Conservation (phyloP, 1,140 invertebrate genomes). For the Homarus americanus region DNA sequence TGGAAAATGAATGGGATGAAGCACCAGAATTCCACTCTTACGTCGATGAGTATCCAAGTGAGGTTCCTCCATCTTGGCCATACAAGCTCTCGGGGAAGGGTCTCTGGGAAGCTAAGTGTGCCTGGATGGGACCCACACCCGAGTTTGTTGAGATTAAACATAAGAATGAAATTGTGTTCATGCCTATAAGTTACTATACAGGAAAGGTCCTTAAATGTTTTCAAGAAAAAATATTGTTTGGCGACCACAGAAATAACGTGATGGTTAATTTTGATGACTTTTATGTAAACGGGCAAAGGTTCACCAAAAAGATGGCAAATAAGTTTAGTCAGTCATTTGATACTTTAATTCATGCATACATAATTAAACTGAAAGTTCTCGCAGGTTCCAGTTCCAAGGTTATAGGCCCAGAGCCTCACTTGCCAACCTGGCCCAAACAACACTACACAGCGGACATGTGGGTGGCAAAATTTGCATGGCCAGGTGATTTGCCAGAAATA, state of each 20-base stretch:
- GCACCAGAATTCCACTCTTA: slow-evolving; percentile 31
- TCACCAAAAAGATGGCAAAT: neutral
- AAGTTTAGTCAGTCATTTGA: neutral
- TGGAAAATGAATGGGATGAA: neutral
- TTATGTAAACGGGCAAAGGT: slow-evolving; percentile 36
- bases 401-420: slow-evolving; percentile 43
- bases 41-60: neutral
- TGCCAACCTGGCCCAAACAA: slow-evolving; percentile 42
- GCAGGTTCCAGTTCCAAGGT: neutral
- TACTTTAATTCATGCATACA: slow-evolving; percentile 34
- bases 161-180: slow-evolving; percentile 32
- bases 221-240: slow-evolving; percentile 51
- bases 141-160: neutral
- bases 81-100: slow-evolving; percentile 37
- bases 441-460: slow-evolving; percentile 32
- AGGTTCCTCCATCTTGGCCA: slow-evolving; percentile 17
- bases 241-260: slow-evolving; percentile 45
- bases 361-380: slow-evolving; percentile 39
- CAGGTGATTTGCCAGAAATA: slow-evolving; percentile 17
- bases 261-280: slow-evolving; percentile 41
- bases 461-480: slow-evolving; percentile 58
- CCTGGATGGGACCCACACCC: slow-evolving; percentile 37
- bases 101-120: slow-evolving; percentile 39
- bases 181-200: slow-evolving; percentile 55
- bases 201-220: slow-evolving; percentile 12